Evolutionary conservation across 2,888 invertebrate genomes (phyloP), one percentile per base, ranked within the genome.

Genomic region (Ctena decussata): DNA sequence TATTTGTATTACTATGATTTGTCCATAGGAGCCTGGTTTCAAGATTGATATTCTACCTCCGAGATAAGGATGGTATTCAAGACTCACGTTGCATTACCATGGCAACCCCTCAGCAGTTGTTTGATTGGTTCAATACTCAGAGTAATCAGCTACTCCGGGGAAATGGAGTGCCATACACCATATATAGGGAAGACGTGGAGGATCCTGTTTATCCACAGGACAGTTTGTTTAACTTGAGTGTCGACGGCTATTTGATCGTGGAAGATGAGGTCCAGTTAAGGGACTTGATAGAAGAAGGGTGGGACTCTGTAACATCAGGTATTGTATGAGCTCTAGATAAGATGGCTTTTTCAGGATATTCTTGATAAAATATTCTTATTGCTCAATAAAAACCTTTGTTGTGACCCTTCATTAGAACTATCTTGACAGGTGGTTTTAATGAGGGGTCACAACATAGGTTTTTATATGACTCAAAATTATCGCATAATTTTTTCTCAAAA

Each of bases 11-110:
- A n/a, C n/a, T n/a, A n/a, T n/a, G n/a, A n/a, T n/a, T n/a, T n/a
- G n/a, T n/a, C n/a, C n/a, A n/a, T 79, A 88, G 88, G 65, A 73
- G 82, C 24, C 35, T 72, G 37, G 81, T 88, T 2, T 74, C 85
- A n/a, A 83, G 80, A 15, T 32, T 88, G 77, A 49, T 88, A 15
- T 77, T 81, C 49, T 85, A 77, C 71, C 44, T 88, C 8, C 60
- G 18, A 30, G 69, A 75, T 12, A 30, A 53, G 8, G 32, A 39
- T 5, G 72, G 44, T 12, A 69, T 79, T 18, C 30, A 80, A 39
- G 88, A 88, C 72, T 76, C 84, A 6, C 76, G 82, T 0, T 71
- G 83, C 11, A 71, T 85, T 3, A 73, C 76, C 30, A 69, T 77
- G 80, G 46, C 75, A 21, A 81, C 72, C 15, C 30, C 44, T 0